Evolutionary conservation across 1,140 invertebrate species (phyloP).

Genomic region (Drosophila erecta): DNA sequence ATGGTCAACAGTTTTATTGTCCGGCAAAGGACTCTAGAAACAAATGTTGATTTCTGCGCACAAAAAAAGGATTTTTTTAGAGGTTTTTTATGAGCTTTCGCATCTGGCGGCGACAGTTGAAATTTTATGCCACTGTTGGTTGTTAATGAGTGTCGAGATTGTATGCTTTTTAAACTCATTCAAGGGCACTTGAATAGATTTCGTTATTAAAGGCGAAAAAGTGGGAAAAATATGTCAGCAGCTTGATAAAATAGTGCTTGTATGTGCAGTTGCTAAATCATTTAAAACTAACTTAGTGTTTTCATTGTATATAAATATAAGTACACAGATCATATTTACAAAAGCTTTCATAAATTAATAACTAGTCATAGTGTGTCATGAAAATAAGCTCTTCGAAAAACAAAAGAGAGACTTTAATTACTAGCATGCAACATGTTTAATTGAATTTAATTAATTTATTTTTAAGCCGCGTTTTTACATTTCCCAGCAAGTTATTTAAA

Average conservation of each 20-base stretch:
- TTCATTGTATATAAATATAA: too few relatives aligned
- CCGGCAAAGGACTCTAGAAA: constrained; percentile 27
- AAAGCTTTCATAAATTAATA: too few relatives aligned
- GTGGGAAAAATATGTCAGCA: neutral
- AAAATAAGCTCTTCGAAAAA: too few relatives aligned
- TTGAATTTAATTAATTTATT: neutral
- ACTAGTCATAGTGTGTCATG: too few relatives aligned
- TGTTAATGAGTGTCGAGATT: constrained; percentile 31
- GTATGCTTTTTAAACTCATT: neutral
- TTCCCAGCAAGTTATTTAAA: constrained; percentile 3
- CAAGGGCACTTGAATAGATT: constrained; percentile 6
- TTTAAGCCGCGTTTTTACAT: neutral
- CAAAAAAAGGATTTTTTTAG: constrained; percentile 39
- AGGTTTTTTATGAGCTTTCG: constrained; percentile 31
- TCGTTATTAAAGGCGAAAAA: constrained; percentile 7
- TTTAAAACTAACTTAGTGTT: too few relatives aligned
- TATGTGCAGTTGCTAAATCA: neutral
- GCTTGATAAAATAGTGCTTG: neutral
- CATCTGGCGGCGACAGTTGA: constrained; percentile 33
- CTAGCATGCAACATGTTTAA: neutral
- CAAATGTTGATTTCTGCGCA: constrained; percentile 53
- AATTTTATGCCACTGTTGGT: constrained; percentile 16
- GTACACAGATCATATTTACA: too few relatives aligned
- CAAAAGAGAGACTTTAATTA: too few relatives aligned
- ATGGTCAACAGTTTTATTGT: constrained; percentile 65